Conservation (phyloP, 1,140 invertebrate species). For the Chlorops oryzae region DNA sequence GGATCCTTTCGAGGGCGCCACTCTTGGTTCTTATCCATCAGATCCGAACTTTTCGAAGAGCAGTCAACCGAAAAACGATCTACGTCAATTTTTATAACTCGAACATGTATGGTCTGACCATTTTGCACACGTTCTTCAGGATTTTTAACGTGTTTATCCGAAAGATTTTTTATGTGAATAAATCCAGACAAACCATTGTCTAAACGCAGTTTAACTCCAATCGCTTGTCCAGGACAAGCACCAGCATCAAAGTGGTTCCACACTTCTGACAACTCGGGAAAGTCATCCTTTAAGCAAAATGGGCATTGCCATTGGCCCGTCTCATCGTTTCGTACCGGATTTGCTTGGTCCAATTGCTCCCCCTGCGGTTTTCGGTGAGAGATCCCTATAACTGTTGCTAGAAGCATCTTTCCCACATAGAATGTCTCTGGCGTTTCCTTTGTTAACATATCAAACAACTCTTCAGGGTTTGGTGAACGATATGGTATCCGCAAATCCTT, state of each 20-base stretch:
- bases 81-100: conserved; percentile 94
- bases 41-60: conserved; percentile 88
- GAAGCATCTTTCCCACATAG: conserved; percentile 82
- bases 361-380: conserved; percentile 82
- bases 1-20: conserved; percentile 86
- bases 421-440: conserved; percentile 96
- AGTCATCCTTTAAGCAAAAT: conserved; percentile 92
- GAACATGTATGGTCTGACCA: conserved; percentile 84
- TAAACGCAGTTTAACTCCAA: conserved; percentile 80
- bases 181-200: conserved; percentile 95
- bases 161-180: conserved; percentile 91
- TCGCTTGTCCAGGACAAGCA: conserved; percentile 90
- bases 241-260: conserved; percentile 98
- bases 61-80: conserved; percentile 92
- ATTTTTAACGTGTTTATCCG: conserved; percentile 88
- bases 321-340: conserved; percentile 89
- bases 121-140: conserved; percentile 84
- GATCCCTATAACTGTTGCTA: conserved; percentile 70
- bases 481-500: conserved; percentile 86
- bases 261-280: conserved; percentile 90
- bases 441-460: conserved; percentile 90
- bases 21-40: conserved; percentile 83
- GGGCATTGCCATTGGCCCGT: conserved; percentile 95
- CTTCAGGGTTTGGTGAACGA: conserved; percentile 71
- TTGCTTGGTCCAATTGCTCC: conserved; percentile 90